Evolutionary conservation across 2,797 vertebrate species (phyloP), one percentile per base, ranked within the genome.

Genomic region (Hydrocynus forskahlii): DNA sequence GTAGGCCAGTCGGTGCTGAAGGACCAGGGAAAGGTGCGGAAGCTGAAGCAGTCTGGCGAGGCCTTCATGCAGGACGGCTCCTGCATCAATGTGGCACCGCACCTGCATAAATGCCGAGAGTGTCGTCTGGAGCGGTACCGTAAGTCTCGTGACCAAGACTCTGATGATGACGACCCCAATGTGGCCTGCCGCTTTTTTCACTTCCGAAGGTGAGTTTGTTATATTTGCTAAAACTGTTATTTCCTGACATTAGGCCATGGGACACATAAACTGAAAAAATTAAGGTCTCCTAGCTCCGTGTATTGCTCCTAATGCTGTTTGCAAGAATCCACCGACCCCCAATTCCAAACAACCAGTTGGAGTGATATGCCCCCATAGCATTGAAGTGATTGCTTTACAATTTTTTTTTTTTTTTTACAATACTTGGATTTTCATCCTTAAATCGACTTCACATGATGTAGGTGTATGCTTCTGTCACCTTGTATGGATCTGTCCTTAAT

Each of bases 171-270:
- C 17, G 98, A 99, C 83, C 97, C 98, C 14, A 99, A 98, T n/a
- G 98, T 99, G 83, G 95, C 98, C 35, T 99, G 98, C 84, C 96
- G 98, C 70, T 99, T 99, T 89, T 99, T 99, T 91, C 98, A 99
- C 87, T 99, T 99, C 87, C 96, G 98, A 92, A 98, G 97, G 98
- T 99, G 77, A 4, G 14, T 25, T 17, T 29, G 29, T 29, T 29
- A 29, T 29, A 29, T 29, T 29, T 29, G 29, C 29, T 29, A 29
- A 29, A 29, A 29, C 29, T 29, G 29, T 29, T 29, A 29, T 29
- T 29, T 29, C 29, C 29, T 29, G 29, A 29, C 29, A 29, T 29
- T 29, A 29, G 29, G 29, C 29, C 29, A 29, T 29, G 29, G 29
- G 29, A 29, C 29, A 29, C 29, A 29, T 29, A 29, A 29, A 29